Evolutionary conservation across 2,797 vertebrate genomes (phyloP).

Genomic region (Buphagus erythrorhynchus): DNA sequence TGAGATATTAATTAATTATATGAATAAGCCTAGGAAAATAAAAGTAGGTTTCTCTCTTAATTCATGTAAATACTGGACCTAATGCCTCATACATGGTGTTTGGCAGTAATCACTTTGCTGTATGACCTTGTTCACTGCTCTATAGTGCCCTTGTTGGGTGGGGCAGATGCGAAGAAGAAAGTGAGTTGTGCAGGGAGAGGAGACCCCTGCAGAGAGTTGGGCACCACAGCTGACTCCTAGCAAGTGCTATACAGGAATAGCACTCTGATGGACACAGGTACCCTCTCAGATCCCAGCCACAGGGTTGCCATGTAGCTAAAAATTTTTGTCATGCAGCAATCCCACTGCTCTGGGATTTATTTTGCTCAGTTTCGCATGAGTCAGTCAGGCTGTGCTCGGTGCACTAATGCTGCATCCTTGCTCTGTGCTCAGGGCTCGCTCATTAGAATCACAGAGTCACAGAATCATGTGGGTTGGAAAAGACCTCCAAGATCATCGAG

Average conservation of each 20-base stretch:
- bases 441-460: background rate
- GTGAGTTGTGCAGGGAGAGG: accelerated
- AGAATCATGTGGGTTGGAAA: background rate
- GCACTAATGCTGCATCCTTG: accelerated
- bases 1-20: constrained; percentile 62
- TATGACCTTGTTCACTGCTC: background rate
- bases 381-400: background rate
- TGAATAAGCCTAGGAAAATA: constrained; percentile 11
- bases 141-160: accelerated
- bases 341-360: background rate
- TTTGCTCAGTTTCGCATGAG: background rate
- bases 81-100: background rate
- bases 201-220: accelerated
- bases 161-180: background rate
- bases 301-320: background rate
- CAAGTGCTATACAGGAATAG: accelerated
- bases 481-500: background rate
- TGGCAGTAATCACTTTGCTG: background rate
- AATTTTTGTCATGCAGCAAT: accelerated
- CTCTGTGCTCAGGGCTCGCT: background rate
- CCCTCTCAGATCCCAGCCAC: background rate
- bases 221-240: background rate
- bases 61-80: background rate
- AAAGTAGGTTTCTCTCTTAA: constrained; percentile 14
- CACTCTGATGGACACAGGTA: background rate